Percentiles rank a stretch among this genome's conserved stretches.
Conservation (phyloP, 2,888 invertebrate genomes). For the Erynnis tages region DNA sequence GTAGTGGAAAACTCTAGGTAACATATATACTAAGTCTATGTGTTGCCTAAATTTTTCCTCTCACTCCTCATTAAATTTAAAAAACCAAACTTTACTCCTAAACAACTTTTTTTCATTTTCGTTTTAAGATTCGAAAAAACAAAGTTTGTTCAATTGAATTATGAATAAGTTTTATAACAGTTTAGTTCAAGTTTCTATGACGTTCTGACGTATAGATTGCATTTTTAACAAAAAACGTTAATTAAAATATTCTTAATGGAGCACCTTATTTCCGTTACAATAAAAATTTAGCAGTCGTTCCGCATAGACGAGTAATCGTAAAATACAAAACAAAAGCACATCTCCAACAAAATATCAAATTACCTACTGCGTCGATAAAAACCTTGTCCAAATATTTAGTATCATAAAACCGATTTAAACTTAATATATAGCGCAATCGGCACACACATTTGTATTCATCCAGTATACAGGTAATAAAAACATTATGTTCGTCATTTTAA, state of each 20-base stretch:
- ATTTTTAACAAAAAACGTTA: too few relatives aligned
- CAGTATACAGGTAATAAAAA: slow-evolving; percentile 67
- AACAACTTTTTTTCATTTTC: too few relatives aligned
- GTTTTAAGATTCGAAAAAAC: too few relatives aligned
- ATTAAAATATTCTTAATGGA: not conserved
- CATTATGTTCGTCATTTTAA: slow-evolving; percentile 69
- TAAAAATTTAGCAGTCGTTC: slow-evolving; percentile 67
- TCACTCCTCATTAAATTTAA: too few relatives aligned
- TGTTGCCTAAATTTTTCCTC: too few relatives aligned
- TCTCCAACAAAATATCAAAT: slow-evolving; percentile 73
- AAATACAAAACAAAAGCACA: slow-evolving; percentile 64
- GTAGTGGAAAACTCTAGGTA: too few relatives aligned
- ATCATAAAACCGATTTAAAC: slow-evolving; percentile 76
- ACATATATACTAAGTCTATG: too few relatives aligned
- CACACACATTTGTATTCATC: slow-evolving; percentile 71
- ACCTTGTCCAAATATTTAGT: slow-evolving; percentile 79
- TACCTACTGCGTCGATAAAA: slow-evolving; percentile 72
- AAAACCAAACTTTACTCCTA: too few relatives aligned
- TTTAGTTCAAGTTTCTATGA: too few relatives aligned
- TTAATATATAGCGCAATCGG: slow-evolving; percentile 77
- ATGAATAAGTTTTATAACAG: too few relatives aligned
- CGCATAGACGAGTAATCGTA: slow-evolving; percentile 72
- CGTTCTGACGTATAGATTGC: too few relatives aligned
- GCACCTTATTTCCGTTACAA: slow-evolving; percentile 38
- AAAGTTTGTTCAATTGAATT: too few relatives aligned